Evolutionary conservation across 2,113 vertebrate species (phyloP).

Genomic region (Antigone vipio): DNA sequence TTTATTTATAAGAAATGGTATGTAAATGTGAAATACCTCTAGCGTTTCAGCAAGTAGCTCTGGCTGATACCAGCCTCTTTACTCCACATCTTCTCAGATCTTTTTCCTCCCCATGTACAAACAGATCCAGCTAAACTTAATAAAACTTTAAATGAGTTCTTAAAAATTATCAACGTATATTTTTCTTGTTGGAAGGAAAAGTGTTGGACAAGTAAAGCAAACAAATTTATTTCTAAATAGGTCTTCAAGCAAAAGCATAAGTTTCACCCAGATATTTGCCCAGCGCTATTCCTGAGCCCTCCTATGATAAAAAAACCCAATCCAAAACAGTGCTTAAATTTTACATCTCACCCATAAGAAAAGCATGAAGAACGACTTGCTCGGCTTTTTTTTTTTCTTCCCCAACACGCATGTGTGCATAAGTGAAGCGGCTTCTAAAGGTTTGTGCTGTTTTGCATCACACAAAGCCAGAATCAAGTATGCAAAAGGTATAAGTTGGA

Average conservation of each 20-base stretch:
- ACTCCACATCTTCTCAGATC: background rate
- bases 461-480: background rate
- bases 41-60: background rate
- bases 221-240: background rate
- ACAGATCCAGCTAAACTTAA: background rate
- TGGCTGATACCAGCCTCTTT: background rate
- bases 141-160: background rate
- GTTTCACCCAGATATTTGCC: background rate
- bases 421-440: background rate
- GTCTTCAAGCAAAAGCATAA: background rate
- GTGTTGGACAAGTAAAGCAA: background rate
- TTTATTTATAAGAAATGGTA: background rate
- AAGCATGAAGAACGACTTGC: background rate
- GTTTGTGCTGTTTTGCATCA: background rate
- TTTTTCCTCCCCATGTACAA: background rate
- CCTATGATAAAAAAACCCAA: background rate
- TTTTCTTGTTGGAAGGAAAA: background rate
- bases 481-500: background rate
- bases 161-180: background rate
- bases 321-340: background rate
- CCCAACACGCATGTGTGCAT: fast-evolving
- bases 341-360: background rate
- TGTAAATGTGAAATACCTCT: background rate
- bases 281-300: background rate
- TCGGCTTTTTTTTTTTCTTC: background rate